Evolutionary conservation across 1,140 invertebrate genomes (phyloP), one percentile per base, ranked within the genome.

Genomic region (Leptopilina boulardi): DNA sequence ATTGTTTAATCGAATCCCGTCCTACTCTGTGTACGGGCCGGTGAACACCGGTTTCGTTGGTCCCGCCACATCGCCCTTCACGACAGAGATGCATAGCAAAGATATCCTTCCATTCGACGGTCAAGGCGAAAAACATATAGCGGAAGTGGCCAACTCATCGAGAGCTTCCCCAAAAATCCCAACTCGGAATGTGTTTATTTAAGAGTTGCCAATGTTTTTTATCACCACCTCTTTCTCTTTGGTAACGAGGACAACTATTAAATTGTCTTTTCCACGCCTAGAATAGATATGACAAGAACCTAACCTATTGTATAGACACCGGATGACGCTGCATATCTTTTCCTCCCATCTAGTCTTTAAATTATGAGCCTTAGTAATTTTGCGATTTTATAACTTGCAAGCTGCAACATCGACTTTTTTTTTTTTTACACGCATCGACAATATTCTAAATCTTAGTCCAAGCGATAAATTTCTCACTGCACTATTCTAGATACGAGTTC

Each of bases 1-100:
- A 89, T 89, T 89, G 86, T 89, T 88, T 88, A 88, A 88, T 86
- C 87, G 84, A 87, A 87, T 87, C 70, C 71, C 56, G 47, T 71
- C 66, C 74, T 71, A 73, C 71, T 73, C 71, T 73, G 41, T 75
- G 38, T 66, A 75, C 74, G 74, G 44, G 54, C 44, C 38, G 44
- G 21, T 66, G 76, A 66, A 70, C 74, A 70, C 42, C 54, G 71
- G 44, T 78, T 82, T 75, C 75, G 73, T 77, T 76, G 78, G 77
- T 59, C 73, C 75, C 76, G 79, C 70, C 71, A 75, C 80, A 66
- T 66, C 59, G 26, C 79, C 59, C 56, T 47, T 66, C 71, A 42
- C 71, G 71, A 77, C 76, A 70, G 30, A 74, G 72, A 77, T 77
- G 71, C 72, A 77, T 78, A 71, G 74, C 70, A 51, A 76, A 77